These are phyloP conservation scores for Agelastica alni DNA, from an alignment of 2,888 invertebrate genomes.

Conservation along the genomic window DNA sequence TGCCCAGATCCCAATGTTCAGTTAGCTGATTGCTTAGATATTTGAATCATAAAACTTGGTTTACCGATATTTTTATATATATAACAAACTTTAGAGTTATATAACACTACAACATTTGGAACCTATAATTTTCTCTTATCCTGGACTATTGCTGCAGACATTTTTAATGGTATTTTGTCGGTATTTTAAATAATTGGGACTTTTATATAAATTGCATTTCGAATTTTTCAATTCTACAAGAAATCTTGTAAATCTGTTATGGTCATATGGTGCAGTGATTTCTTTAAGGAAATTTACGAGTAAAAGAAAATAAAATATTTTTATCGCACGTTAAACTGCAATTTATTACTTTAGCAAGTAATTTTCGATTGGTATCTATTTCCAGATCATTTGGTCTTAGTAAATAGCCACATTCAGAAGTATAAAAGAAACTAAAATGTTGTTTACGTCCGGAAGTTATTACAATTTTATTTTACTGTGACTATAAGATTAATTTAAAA, in stretches of 20 bases:
- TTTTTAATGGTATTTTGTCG: no score
- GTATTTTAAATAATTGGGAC: no score
- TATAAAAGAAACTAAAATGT: no score
- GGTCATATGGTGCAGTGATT: slow-evolving; percentile 16
- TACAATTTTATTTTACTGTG: background rate
- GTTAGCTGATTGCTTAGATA: no score
- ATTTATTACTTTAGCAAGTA: slow-evolving; percentile 31
- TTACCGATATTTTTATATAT: no score
- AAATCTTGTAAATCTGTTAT: slow-evolving; percentile 21
- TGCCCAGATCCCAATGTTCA: no score
- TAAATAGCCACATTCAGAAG: slow-evolving; percentile 29
- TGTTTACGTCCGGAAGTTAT: slow-evolving; percentile 11
- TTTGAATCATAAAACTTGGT: no score
- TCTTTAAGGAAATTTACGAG: slow-evolving; percentile 23
- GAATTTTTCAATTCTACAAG: slow-evolving; percentile 1
- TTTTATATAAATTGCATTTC: slow-evolving; percentile 10
- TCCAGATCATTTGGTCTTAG: slow-evolving; percentile 40
- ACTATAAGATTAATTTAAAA: no score
- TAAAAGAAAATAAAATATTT: slow-evolving; percentile 31
- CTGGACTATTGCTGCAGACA: no score
- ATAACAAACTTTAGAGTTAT: no score
- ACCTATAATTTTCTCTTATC: no score
- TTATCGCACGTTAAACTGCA: slow-evolving; percentile 31
- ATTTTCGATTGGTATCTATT: slow-evolving; percentile 40
- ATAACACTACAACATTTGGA: no score